Evolutionary conservation across 2,888 invertebrate species (phyloP).

Genomic region (Amphipoea oculea): DNA sequence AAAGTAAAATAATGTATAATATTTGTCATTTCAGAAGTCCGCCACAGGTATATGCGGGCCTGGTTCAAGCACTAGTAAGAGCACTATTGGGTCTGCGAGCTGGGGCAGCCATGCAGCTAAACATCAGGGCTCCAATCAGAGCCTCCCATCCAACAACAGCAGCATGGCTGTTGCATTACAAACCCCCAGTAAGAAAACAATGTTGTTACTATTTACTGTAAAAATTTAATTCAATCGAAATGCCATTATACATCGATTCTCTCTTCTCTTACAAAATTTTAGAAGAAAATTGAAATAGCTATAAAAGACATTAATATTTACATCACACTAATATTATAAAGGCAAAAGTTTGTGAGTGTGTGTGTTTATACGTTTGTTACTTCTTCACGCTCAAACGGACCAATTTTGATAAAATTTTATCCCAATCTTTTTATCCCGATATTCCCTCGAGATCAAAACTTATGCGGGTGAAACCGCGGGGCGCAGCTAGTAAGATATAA

Average conservation of each 20-base stretch:
- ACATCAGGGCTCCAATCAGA: slow-evolving; percentile 80
- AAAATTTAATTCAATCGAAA: not conserved
- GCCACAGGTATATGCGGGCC: slow-evolving; percentile 72
- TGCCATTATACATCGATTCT: not conserved
- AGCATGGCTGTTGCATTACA: slow-evolving; percentile 79
- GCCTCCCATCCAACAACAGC: slow-evolving; percentile 81
- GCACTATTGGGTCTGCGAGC: slow-evolving; percentile 81
- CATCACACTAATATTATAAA: too few species aligned
- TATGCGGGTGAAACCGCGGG: too few species aligned
- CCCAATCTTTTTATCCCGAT: too few species aligned
- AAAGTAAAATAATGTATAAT: not conserved
- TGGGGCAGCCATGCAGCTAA: slow-evolving; percentile 79
- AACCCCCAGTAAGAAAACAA: slow-evolving; percentile 69
- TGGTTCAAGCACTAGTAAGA: slow-evolving; percentile 82
- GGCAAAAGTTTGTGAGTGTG: too few species aligned
- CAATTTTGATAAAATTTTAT: too few species aligned
- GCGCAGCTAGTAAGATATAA: too few species aligned
- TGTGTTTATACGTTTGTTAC: too few species aligned
- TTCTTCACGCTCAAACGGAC: too few species aligned
- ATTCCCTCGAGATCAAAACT: too few species aligned
- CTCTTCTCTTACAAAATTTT: not conserved
- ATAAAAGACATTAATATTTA: too few species aligned
- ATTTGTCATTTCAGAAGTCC: slow-evolving; percentile 75
- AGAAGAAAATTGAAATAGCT: too few species aligned
- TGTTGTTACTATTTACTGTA: not conserved